Evolutionary conservation across 1,140 invertebrate species (phyloP).

Genomic region (Lepidurus arcticus): DNA sequence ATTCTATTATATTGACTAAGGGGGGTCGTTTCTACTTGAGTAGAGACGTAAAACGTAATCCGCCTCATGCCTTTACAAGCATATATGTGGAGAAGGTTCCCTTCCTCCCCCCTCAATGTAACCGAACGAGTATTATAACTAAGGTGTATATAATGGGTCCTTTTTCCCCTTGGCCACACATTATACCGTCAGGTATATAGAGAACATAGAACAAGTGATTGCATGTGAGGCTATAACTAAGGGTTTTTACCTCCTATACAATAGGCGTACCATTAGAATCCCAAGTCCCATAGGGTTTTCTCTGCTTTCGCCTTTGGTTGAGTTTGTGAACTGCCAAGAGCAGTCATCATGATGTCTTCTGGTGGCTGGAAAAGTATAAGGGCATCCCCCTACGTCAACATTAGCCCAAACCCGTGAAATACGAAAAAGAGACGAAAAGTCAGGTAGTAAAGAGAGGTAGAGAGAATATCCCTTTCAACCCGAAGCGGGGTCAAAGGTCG

Average conservation of each 20-base stretch:
- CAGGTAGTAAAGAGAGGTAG: not conserved
- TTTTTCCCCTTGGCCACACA: conserved; percentile 6
- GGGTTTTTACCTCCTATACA: conserved; percentile 6
- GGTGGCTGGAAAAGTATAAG: conserved; percentile 9
- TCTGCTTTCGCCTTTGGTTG: not conserved
- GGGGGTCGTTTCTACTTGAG: not conserved
- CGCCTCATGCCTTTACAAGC: not conserved
- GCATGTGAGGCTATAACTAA: conserved; percentile 10
- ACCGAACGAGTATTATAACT: not conserved
- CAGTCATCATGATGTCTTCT: conserved; percentile 16
- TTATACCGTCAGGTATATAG: conserved; percentile 16
- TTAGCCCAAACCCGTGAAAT: not conserved
- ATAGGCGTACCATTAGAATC: conserved; percentile 6
- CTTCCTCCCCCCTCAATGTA: not conserved
- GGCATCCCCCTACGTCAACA: conserved; percentile 2
- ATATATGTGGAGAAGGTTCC: not conserved
- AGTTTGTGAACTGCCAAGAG: conserved; percentile 4
- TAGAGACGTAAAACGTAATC: conserved; percentile 11
- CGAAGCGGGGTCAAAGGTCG: not conserved
- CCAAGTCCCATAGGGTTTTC: conserved; percentile 1
- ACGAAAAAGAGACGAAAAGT: not conserved
- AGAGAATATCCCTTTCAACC: no score
- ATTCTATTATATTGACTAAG: conserved; percentile 2
- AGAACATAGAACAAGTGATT: conserved; percentile 11
- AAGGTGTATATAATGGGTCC: not conserved